Evolutionary conservation across 1,140 invertebrate genomes (phyloP).

Genomic region (Cherax destructor): DNA sequence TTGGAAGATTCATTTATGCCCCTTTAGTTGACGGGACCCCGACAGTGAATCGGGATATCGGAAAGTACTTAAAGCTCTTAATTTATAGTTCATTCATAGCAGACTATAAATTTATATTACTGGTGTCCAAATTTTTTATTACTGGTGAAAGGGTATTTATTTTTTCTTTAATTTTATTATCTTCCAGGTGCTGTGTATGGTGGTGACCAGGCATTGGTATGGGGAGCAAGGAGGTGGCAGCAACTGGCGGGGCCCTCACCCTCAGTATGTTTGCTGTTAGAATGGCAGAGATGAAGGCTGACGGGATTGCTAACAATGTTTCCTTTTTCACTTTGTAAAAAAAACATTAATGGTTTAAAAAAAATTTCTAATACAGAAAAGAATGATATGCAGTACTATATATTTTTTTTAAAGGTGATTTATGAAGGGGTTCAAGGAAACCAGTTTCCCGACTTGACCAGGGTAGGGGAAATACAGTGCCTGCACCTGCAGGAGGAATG

Average conservation of each 20-base stretch:
- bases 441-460: too few relatives aligned
- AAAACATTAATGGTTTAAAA: too few relatives aligned
- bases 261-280: slow-evolving; percentile 89
- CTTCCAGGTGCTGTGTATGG: slow-evolving; percentile 80
- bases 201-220: slow-evolving; percentile 75
- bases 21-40: slow-evolving; percentile 93
- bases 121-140: too few relatives aligned
- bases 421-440: too few relatives aligned
- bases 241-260: slow-evolving; percentile 86
- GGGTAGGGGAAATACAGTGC: too few relatives aligned
- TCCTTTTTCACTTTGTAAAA: background rate
- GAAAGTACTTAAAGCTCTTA: background rate
- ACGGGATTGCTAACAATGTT: slow-evolving; percentile 86
- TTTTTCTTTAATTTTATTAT: too few relatives aligned
- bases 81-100: background rate
- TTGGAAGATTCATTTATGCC: slow-evolving; percentile 95
- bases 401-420: too few relatives aligned
- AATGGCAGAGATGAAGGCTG: slow-evolving; percentile 86
- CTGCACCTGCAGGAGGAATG: too few relatives aligned
- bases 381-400: too few relatives aligned
- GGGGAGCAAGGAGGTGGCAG: slow-evolving; percentile 77
- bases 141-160: background rate
- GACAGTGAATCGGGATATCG: slow-evolving; percentile 79
- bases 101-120: too few relatives aligned
- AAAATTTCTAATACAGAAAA: too few relatives aligned